Percentiles rank a stretch among this genome's conserved stretches.
Evolutionary conservation across 2,888 invertebrate genomes (phyloP).

Genomic region (Orchestes rusci): DNA sequence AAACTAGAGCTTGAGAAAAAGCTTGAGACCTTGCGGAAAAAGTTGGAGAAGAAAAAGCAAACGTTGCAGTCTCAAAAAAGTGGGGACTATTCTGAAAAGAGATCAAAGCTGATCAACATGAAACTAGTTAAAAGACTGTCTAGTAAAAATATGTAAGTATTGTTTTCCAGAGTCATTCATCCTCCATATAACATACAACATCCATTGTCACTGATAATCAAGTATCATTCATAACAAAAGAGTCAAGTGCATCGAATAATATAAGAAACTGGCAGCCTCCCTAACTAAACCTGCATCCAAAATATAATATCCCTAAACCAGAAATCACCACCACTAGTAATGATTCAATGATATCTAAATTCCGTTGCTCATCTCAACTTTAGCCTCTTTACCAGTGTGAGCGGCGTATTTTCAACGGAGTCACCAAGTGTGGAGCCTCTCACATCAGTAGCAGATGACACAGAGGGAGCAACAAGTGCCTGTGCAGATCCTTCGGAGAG

Average conservation of each 20-base stretch:
- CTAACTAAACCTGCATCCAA: no score
- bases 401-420: conserved; percentile 43
- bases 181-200: background rate
- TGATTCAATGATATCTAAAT: no score
- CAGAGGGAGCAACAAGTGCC: conserved; percentile 39
- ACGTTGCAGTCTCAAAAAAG: conserved; percentile 53
- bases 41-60: conserved; percentile 70
- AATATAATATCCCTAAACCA: no score
- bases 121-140: conserved; percentile 70
- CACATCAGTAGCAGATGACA: conserved; percentile 40
- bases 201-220: no score
- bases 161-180: background rate
- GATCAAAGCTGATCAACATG: conserved; percentile 67
- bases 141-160: conserved; percentile 69
- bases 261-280: no score
- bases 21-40: conserved; percentile 71
- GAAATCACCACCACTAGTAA: no score
- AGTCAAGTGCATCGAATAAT: no score
- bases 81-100: conserved; percentile 55
- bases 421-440: conserved; percentile 43
- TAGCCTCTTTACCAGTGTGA: conserved; percentile 35
- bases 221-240: no score
- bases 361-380: no score
- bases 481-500: conserved; percentile 41
- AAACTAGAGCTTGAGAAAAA: conserved; percentile 80